Evolutionary conservation across 1,140 invertebrate genomes (phyloP), one percentile per base, ranked within the genome.

Genomic region (Drosophila simulans): DNA sequence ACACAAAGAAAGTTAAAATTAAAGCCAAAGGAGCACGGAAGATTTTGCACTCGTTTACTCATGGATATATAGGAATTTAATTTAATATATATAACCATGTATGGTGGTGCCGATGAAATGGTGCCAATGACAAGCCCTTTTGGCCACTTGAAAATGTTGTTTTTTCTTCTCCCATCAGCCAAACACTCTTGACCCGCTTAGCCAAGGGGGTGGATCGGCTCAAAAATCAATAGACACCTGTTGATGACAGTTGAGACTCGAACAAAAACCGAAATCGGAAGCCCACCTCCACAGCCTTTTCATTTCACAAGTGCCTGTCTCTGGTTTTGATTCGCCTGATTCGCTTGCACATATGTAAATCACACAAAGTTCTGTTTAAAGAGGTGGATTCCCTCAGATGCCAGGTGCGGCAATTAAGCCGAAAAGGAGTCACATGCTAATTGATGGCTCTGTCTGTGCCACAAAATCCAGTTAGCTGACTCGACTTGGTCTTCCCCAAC

Each of bases 1-100:
- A 60, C 75, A 81, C 84, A 88, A 88, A 88, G 83, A 88, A 88
- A 88, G 83, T 89, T 89, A 77, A 88, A 86, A 58, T 88, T 88
- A 76, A 81, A 86, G 57, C 25, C 42, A 51, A 57, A 66, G 51
- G 40, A 66, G 63, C 13, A 31, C 46, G 64, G 27, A 68, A 68
- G 64, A 68, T 68, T 68, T 73, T 72, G 66, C 46, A 42, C 39
- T 59, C 31, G 8, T 31, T 31, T 31, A 31, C 56, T 58, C 42
- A 43, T 49, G 10, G 25, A 63, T 72, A 77, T 63, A 68, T 27
- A 59, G 27, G 27, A 64, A 63, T 63, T 79, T 42, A 55, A 35
- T 34, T 52, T 48, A 46, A 71, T 51, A 70, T 51, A 70, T 58
- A 71, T 40, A 46, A 63, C n/a, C 34, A 51, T 35, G 45, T 66